Base-by-base conservation (phyloP, 1,140 invertebrate species). In the Matsumurasca onukii region DNA sequence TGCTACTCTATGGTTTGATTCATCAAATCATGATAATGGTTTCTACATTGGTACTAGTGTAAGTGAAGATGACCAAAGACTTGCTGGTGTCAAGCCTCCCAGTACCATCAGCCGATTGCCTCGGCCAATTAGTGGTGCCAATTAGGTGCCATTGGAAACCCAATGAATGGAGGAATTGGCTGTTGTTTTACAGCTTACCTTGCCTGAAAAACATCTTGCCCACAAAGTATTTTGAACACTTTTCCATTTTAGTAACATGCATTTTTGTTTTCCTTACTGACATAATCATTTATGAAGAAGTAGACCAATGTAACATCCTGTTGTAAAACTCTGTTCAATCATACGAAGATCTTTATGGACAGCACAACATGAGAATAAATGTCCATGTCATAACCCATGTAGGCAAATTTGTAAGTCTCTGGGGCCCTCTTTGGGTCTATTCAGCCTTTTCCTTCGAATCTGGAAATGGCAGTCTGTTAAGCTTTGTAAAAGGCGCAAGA, bases 1-100 rank as follows among this genome's bases (percentile, higher is more conserved):
- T 5, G 49, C 49, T 20, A 51, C n/a, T n/a, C 24, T 51, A 22
- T 51, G 49, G 49, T 51, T 51, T 51, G 49, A 51, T 22, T 51
- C 49, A 5, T 9, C 3, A 51, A 5, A n/a, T 51, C 49, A 51
- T 20, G 24, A 51, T 51, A 22, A 51, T 5, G 49, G 3, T 5
- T 51, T 20, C 49, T 51, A 51, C n/a, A 51, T 51, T 9, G 49
- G 49, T n/a, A 9, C 17, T 12, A 9, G 17, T 12, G 34, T 45
- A 45, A 45, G 9, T 12, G 34, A 45, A 45, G 34, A 12, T 45
- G 34, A 45, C 34, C 9, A 9, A 12, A 9, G 34, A 45, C 34
- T 45, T 45, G 9, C 34, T 12, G 9, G 17, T 12, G 17, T 45
- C 9, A 45, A 45, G 17, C 34, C 34, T 45, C 34, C 34, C 9